Evolutionary conservation across 2,888 invertebrate genomes (phyloP).

Genomic region (Amblyteles armatorius): DNA sequence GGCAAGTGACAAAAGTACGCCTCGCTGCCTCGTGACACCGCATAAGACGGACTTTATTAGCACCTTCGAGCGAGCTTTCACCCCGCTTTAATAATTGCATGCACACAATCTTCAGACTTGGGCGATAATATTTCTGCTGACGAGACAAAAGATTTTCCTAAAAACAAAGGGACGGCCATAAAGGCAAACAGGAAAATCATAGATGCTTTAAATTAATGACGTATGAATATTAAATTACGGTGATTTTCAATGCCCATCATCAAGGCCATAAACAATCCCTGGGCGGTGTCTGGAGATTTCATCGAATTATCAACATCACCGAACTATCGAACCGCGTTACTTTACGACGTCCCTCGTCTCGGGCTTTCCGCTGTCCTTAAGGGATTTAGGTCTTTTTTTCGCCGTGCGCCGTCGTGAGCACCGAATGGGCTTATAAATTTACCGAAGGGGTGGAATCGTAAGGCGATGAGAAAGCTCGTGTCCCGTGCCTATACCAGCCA

Average conservation of each 20-base stretch:
- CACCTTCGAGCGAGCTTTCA: conserved; percentile 4
- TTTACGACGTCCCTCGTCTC: conserved; percentile 39
- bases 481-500: background rate
- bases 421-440: conserved; percentile 61
- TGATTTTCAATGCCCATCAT: background rate
- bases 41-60: conserved; percentile 59
- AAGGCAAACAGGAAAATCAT: background rate
- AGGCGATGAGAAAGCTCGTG: conserved; percentile 20
- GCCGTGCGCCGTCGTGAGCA: conserved; percentile 15
- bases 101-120: background rate
- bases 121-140: background rate
- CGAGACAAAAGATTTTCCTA: background rate
- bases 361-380: conserved; percentile 45
- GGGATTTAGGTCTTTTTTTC: conserved; percentile 48
- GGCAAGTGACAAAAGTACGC: conserved; percentile 30
- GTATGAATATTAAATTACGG: background rate
- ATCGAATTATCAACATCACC: conserved; percentile 31
- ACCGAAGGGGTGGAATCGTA: conserved; percentile 36
- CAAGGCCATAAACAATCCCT: background rate
- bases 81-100: conserved; percentile 17
- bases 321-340: conserved; percentile 20
- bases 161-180: background rate
- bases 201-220: background rate
- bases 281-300: conserved; percentile 13
- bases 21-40: conserved; percentile 44